Evolutionary conservation across 2,113 vertebrate species (phyloP), one percentile per base, ranked within the genome.

Genomic region (Misgurnus mizolepis): DNA sequence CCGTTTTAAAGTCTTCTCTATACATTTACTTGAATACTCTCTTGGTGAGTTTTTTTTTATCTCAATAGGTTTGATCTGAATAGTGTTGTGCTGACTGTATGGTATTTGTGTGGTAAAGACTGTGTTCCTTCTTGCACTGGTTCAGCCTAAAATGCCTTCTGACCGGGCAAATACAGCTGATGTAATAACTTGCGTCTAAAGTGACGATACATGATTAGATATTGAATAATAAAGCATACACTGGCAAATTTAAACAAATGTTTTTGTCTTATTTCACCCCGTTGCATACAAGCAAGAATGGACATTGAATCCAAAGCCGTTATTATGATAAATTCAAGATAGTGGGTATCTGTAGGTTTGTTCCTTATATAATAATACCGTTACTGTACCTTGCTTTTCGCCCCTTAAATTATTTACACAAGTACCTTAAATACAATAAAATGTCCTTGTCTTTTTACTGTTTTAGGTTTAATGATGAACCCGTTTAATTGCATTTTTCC

Each of bases 81-180:
- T 85, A 0, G 78, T 85, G 61, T 12, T 87, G 6, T 82, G 81
- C 76, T 78, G 71, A 82, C 67, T 76, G 85, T 87, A 84, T 76
- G 27, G 27, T 34, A 34, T 34, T 83, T 58, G 22, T 88, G 65
- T 90, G 76, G 69, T 84, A 55, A 75, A 85, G 79, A 81, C 67
- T 79, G 72, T 85, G 61, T 83, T 70, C 79, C 70, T 72, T 85
- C 66, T 89, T 89, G 90, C 89, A 88, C 91, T 91, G 87, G 85
- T 83, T 90, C 82, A 85, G 87, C 90, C 89, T 88, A 83, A 83
- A 87, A 90, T 69, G 87, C 89, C 91, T 90, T 86, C 85, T 91
- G 85, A 86, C 78, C 53, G 89, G 84, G 78, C 85, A 85, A 69
- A 82, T 82, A 85, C 82, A 80, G 84, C 85, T 86, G 85, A 88